Percentiles rank a stretch among this genome's conserved stretches.
phyloP scores from a whole-genome alignment of 2,113 vertebrate species.

The Fulmarus glacialis region DNA sequence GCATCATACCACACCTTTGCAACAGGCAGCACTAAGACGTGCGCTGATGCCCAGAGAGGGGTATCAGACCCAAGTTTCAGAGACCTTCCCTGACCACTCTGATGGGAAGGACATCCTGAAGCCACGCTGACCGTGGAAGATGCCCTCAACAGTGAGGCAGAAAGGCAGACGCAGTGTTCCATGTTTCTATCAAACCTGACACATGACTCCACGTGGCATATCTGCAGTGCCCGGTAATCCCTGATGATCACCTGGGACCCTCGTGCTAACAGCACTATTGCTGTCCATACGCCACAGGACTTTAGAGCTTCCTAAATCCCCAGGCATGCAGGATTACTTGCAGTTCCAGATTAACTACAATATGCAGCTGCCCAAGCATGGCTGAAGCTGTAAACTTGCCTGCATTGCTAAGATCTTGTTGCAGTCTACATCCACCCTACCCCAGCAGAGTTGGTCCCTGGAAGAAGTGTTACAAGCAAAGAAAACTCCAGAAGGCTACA shows the following conservation, averaged over 20 bases:
- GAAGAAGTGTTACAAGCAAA: neutral
- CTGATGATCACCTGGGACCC: accelerated
- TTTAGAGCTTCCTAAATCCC: neutral
- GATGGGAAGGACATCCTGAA: neutral
- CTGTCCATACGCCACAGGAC: neutral
- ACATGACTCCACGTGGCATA: accelerated
- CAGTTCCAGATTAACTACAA: too few species aligned
- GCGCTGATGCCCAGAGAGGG: neutral
- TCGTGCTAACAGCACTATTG: accelerated
- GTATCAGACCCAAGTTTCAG: too few species aligned
- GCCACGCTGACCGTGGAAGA: neutral
- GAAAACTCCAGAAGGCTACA: neutral
- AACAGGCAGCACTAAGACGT: neutral
- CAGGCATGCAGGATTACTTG: accelerated
- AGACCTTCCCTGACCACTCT: neutral
- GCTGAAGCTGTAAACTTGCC: neutral
- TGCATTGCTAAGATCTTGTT: neutral
- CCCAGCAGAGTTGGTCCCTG: neutral
- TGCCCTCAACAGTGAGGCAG: neutral
- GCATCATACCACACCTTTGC: accelerated
- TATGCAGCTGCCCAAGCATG: accelerated
- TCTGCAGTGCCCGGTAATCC: neutral
- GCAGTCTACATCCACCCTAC: neutral
- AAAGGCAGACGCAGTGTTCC: accelerated
- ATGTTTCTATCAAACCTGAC: neutral